phyloP scores from a whole-genome alignment of 2,888 invertebrate species.

The Nomada ruficornis region DNA sequence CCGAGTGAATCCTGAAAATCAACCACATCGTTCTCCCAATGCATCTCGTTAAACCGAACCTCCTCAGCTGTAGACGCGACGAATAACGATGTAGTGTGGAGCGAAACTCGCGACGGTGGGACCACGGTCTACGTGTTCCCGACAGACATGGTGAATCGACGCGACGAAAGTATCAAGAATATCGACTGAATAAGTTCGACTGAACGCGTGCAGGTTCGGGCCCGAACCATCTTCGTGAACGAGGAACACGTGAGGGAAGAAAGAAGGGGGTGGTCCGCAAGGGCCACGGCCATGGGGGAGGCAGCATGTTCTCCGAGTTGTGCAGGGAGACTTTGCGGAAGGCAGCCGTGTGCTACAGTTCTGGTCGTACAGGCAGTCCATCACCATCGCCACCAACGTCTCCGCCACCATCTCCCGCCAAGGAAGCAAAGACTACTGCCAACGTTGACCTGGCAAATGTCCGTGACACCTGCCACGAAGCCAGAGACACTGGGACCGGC shows the following conservation, averaged over 20 bases:
- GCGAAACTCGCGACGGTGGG: constrained; percentile 25
- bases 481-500: constrained; percentile 60
- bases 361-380: constrained; percentile 82
- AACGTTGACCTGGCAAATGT: constrained; percentile 80
- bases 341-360: constrained; percentile 84
- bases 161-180: not conserved
- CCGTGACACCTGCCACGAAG: constrained; percentile 71
- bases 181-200: not conserved
- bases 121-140: constrained; percentile 26
- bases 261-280: constrained; percentile 69
- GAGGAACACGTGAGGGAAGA: not conserved
- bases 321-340: constrained; percentile 86
- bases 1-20: not conserved
- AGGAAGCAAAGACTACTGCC: constrained; percentile 77
- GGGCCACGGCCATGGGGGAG: constrained; percentile 84
- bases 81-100: constrained; percentile 53
- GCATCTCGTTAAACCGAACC: not conserved
- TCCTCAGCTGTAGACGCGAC: constrained; percentile 13
- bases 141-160: constrained; percentile 23
- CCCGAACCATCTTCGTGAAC: not conserved
- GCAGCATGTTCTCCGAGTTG: constrained; percentile 86
- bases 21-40: not conserved
- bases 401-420: constrained; percentile 82
- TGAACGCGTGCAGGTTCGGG: not conserved
- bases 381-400: constrained; percentile 83